These are phyloP conservation scores for Drosophila leontia DNA, from an alignment of 1,140 invertebrate species.

Conservation along the genomic window DNA sequence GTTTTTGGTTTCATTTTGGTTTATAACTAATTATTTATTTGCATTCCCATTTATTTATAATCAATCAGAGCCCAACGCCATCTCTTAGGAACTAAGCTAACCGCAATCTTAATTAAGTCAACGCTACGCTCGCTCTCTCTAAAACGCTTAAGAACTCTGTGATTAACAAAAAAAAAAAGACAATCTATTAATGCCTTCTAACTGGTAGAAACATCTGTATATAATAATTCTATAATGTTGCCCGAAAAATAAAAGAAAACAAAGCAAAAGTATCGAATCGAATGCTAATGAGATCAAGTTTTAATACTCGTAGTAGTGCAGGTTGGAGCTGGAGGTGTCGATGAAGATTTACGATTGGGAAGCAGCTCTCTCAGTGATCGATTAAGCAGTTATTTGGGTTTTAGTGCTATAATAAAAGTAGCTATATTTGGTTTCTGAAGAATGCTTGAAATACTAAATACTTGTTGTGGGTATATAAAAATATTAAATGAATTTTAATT, in stretches of 20 bases:
- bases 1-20: conserved; percentile 48
- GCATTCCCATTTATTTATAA: conserved; percentile 52
- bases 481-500: not conserved
- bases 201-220: conserved; percentile 49
- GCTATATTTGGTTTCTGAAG: not conserved
- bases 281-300: conserved; percentile 76
- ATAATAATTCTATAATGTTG: conserved; percentile 48
- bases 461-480: too few species aligned
- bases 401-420: conserved; percentile 9
- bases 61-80: conserved; percentile 32
- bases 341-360: conserved; percentile 16
- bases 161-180: conserved; percentile 12
- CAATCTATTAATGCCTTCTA: conserved; percentile 37
- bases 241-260: conserved; percentile 27
- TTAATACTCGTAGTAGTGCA: conserved; percentile 34
- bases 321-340: conserved; percentile 42
- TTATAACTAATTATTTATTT: conserved; percentile 21
- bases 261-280: conserved; percentile 64
- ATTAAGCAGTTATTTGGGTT: not conserved
- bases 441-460: not conserved
- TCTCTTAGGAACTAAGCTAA: conserved; percentile 39
- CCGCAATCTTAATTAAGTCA: conserved; percentile 22
- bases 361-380: conserved; percentile 8
- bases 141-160: conserved; percentile 27
- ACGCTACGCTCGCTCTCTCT: conserved; percentile 8